Evolutionary conservation across 1,140 invertebrate genomes (phyloP), one percentile per base, ranked within the genome.

Genomic region (Berghia stephanieae): DNA sequence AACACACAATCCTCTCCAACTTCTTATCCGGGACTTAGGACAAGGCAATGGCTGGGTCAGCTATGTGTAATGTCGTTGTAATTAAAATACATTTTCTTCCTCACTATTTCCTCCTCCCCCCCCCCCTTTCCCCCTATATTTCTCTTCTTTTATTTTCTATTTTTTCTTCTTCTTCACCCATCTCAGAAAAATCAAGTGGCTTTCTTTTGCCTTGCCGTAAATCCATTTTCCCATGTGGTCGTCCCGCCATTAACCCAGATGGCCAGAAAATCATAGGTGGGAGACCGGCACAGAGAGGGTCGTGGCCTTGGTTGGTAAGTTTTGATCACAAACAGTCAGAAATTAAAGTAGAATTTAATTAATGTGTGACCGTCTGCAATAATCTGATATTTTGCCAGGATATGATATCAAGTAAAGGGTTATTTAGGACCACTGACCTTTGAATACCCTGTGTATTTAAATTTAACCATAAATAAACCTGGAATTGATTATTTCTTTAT

Each of bases 221-320:
- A 13, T 3, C 3, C 8, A 31, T 31, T 3, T 2, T 49, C 18
- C 16, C 21, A 4, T 81, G 82, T 75, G 82, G 82, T 6, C 69
- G 49, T 2, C 66, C 80, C 2, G 70, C 38, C 34, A 57, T 67
- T 6, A 31, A 68, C 43, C 75, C 77, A 27, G 24, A 38, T 5
- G 8, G 36, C 21, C n/a, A 42, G 16, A 75, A 82, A 18, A 82
- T 86, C 44, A 76, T 86, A 0, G 83, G 84, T 13, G 86, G 86
- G 13, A 36, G 63, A 6, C 79, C 71, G 31, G 82, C 83, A 1
- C 44, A 21, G 38, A 27, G 10, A 13, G 80, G 79, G 27, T 72
- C 83, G 0, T 82, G 85, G 80, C 85, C 85, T 31, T 86, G 86
- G 86, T 73, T 79, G 74, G 83, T 84, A 74, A 72, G 78, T 57